Evolutionary conservation across 1,140 invertebrate species (phyloP), one percentile per base, ranked within the genome.

Genomic region (Mycetomoellerius zeteki): DNA sequence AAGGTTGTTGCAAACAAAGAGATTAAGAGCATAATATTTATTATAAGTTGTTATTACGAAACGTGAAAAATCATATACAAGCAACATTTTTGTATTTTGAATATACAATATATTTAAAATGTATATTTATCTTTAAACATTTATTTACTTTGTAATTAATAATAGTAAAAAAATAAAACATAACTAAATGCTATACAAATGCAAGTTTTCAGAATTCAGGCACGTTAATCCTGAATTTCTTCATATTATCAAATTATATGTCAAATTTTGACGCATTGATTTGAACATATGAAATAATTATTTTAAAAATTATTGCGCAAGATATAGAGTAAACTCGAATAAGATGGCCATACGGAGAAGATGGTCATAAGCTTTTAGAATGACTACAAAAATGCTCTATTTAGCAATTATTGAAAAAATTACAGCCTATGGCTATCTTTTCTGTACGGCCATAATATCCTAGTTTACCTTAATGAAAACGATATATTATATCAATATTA

Each of bases 11-110:
- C 37, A 43, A 16, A 56, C 16, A 56, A n/a, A 43, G 7, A 56
- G 8, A 65, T 78, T 50, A 21, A 78, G 3, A 47, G 3, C 19
- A n/a, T 2, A 52, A 50, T 50, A 64, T 69, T 24, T 56, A 37
- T 67, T 16, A 67, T 50, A 50, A 54, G 56, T 81, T 14, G 24
- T 71, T 47, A 8, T 47, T 24, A 21, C 54, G 8, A 73, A 8
- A 56, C 33, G 14, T 30, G 30, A 75, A 58, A 75, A 58, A 75
- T 75, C 30, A 19, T 75, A 16, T 2, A 37, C 12, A 54, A 73
- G 52, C 30, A 33, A 33, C 2, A n/a, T 73, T 21, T 73, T 21
- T 73, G 10, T 37, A 56, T 24, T 58, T 21, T 16, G 2, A 56
- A 16, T n/a, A 10, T 37, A 24, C 3, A 33, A 56, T 73, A 33